Percentiles rank a stretch among this genome's conserved stretches.
Evolutionary conservation across 2,888 invertebrate genomes (phyloP).

Genomic region (Thyatira batis): DNA sequence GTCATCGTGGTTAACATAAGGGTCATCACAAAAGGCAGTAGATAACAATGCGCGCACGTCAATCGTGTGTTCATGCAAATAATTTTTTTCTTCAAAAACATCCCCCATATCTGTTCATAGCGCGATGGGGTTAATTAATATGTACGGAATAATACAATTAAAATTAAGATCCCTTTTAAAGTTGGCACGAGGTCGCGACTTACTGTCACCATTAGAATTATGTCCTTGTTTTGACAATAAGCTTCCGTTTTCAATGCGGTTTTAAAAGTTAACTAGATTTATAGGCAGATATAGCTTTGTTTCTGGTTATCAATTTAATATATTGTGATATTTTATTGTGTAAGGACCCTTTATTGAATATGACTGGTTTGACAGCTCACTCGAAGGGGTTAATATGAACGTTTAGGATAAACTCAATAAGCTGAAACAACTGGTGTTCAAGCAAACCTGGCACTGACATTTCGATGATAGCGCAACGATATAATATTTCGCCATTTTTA

Average conservation of each 20-base stretch:
- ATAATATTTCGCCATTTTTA: conserved; percentile 26
- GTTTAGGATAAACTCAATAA: conserved; percentile 79
- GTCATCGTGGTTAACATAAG: conserved; percentile 71
- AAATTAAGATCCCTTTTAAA: conserved; percentile 73
- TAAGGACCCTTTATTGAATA: conserved; percentile 70
- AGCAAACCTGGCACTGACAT: conserved; percentile 77
- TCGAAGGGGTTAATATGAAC: conserved; percentile 80
- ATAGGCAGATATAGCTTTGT: conserved; percentile 63
- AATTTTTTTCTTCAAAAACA: conserved; percentile 78
- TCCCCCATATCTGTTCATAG: conserved; percentile 75
- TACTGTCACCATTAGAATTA: conserved; percentile 78
- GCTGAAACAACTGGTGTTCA: conserved; percentile 77
- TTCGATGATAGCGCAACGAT: conserved; percentile 65
- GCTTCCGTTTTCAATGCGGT: conserved; percentile 62
- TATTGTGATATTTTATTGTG: conserved; percentile 61
- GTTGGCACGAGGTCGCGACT: conserved; percentile 75
- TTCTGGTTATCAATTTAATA: conserved; percentile 68
- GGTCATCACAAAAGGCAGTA: conserved; percentile 81
- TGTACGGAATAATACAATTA: conserved; percentile 78
- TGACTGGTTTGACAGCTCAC: conserved; percentile 73
- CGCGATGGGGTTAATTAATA: conserved; percentile 81
- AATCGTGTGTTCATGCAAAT: conserved; percentile 82
- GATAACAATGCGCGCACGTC: conserved; percentile 81
- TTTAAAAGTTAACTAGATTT: conserved; percentile 68
- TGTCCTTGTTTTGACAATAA: conserved; percentile 75